Conservation (phyloP, 2,113 vertebrate species). For the Nycticorax nycticorax region DNA sequence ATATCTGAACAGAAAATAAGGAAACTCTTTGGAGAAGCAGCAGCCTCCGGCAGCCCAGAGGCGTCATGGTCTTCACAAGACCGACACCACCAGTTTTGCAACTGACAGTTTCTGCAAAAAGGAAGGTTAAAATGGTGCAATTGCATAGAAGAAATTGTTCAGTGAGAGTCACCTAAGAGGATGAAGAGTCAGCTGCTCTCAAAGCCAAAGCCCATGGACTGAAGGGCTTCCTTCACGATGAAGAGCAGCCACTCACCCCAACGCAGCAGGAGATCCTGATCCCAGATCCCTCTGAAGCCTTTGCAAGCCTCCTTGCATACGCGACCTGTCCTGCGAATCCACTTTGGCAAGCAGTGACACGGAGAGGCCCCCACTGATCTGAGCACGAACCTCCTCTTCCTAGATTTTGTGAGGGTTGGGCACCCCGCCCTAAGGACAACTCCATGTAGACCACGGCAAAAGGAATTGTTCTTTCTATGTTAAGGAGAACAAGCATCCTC, state of each 20-base stretch:
- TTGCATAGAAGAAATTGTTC: neutral
- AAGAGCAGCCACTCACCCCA: no score
- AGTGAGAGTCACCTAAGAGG: neutral
- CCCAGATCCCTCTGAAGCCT: neutral
- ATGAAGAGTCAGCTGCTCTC: neutral
- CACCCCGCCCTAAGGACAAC: neutral
- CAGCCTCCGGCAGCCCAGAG: neutral
- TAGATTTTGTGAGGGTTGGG: neutral
- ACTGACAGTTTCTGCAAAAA: neutral
- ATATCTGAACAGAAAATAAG: neutral
- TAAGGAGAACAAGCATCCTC: neutral
- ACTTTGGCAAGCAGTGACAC: neutral
- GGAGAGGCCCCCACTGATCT: neutral
- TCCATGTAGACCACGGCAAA: accelerated
- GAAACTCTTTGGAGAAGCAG: neutral
- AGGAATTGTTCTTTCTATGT: neutral
- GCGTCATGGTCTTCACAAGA: neutral
- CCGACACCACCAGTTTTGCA: neutral
- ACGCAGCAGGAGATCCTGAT: neutral
- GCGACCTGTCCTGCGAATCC: accelerated
- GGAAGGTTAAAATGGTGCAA: neutral
- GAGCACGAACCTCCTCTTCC: neutral
- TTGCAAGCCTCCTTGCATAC: neutral
- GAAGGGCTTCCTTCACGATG: accelerated
- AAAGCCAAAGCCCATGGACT: neutral